Evolutionary conservation across 2,113 vertebrate species (phyloP), one percentile per base, ranked within the genome.

Genomic region (Gambusia affinis): DNA sequence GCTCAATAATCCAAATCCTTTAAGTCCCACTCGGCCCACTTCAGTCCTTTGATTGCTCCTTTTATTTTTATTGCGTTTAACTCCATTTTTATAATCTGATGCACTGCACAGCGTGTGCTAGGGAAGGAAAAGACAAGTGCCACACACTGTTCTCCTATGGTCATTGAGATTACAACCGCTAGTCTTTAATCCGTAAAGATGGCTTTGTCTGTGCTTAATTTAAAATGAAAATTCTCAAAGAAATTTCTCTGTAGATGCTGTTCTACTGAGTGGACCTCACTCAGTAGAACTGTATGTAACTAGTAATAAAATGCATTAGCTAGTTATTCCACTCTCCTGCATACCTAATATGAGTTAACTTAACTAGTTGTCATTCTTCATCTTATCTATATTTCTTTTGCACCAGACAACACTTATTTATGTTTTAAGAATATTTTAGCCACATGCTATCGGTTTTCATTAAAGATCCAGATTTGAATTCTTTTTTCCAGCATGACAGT

Each of bases 1-100:
- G 92, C 81, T 91, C 92, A 92, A 93, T 93, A 93, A 92, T 92
- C 88, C 87, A 92, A 93, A 93, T 92, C 92, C 92, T 90, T 85
- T 88, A 91, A 90, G 64, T 92, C 90, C 86, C 89, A 85, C 74
- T 82, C 80, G 85, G 89, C 91, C 91, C 86, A 88, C 88, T 91
- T 87, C 85, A 91, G 74, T 87, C 80, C 78, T 92, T 90, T 90
- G 87, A 92, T 93, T 91, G 85, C 88, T 90, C 87, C 88, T 92
- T 93, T 87, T 90, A 54, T 51, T 90, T 83, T 90, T 90, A 88
- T 89, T 84, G 83, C 75, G 47, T 88, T 83, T 80, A 83, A 83
- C 80, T 90, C 75, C 66, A 79, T 90, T 92, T 94, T 93, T 75
- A 92, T 93, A 89, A 92, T 91, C 90, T 91, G 82, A 73, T 60